Percentiles rank a stretch among this genome's conserved stretches.
Evolutionary conservation across 1,140 invertebrate species (phyloP).

Genomic region (Druon quercuslanigerum): DNA sequence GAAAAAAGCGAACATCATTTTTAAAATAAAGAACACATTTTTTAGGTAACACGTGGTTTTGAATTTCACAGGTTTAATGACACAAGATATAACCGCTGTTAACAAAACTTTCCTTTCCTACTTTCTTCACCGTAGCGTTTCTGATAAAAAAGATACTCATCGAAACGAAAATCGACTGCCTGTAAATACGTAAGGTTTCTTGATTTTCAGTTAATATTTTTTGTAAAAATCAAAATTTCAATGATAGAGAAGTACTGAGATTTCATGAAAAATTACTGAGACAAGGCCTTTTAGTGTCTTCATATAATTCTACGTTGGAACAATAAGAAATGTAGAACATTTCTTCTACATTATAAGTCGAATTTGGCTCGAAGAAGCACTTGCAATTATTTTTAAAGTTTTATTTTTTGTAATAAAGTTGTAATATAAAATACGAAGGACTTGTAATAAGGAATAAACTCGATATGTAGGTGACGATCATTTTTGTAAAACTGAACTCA

Average conservation of each 20-base stretch:
- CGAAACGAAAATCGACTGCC: too few relatives aligned
- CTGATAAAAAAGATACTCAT: not conserved
- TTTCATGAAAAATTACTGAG: not conserved
- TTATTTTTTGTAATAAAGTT: slow-evolving; percentile 28
- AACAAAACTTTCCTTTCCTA: too few relatives aligned
- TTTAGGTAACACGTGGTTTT: not conserved
- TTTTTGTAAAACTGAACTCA: not conserved
- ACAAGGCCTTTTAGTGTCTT: not conserved
- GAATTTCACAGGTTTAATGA: not conserved
- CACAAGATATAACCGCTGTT: not conserved
- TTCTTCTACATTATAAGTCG: slow-evolving; percentile 4
- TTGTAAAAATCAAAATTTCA: too few relatives aligned
- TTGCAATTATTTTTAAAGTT: slow-evolving; percentile 22
- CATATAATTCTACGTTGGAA: not conserved
- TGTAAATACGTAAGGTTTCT: too few relatives aligned
- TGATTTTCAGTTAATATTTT: too few relatives aligned
- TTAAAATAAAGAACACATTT: not conserved
- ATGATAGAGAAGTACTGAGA: slow-evolving; percentile 9
- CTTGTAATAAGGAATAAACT: slow-evolving; percentile 11
- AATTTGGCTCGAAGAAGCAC: not conserved
- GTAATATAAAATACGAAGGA: slow-evolving; percentile 9
- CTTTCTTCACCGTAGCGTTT: too few relatives aligned
- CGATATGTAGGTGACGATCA: not conserved
- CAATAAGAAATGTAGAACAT: slow-evolving; percentile 10
- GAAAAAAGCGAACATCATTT: not conserved